Percentiles rank a stretch among this genome's conserved stretches.
Conservation (phyloP, 2,113 vertebrate species). For the Smithornis capensis region DNA sequence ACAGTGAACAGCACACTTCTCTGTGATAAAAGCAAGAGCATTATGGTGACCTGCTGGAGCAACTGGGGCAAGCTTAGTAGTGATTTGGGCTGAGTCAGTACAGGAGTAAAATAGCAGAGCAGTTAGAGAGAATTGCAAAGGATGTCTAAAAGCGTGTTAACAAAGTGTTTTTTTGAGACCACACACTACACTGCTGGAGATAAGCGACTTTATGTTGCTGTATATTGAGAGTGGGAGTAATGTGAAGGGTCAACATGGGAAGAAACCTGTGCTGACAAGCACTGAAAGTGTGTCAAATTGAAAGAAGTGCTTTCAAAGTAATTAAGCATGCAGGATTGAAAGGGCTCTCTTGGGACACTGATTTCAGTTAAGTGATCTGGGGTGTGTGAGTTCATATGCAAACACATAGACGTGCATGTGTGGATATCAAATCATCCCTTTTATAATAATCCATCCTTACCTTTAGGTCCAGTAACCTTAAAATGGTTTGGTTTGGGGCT, state of each 20-base stretch:
- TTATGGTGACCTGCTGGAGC: neutral
- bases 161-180: neutral
- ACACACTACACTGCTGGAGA: neutral
- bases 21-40: neutral
- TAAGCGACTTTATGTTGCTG: neutral
- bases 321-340: neutral
- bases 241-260: neutral
- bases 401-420: neutral
- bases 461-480: neutral
- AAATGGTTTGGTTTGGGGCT: neutral
- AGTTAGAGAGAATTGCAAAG: neutral
- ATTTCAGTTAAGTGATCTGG: neutral
- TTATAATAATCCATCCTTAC: neutral
- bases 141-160: neutral
- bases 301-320: conserved; percentile 4
- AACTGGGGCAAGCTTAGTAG: neutral
- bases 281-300: neutral
- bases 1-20: neutral
- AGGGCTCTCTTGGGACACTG: neutral
- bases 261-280: neutral
- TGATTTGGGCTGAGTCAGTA: neutral
- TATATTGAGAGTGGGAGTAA: neutral
- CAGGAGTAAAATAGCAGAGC: neutral
- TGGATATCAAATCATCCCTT: neutral
- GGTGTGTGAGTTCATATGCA: neutral